These are phyloP conservation scores for Jaculus jaculus DNA, from an alignment of 2,113 vertebrate species.

Conservation along the genomic window DNA sequence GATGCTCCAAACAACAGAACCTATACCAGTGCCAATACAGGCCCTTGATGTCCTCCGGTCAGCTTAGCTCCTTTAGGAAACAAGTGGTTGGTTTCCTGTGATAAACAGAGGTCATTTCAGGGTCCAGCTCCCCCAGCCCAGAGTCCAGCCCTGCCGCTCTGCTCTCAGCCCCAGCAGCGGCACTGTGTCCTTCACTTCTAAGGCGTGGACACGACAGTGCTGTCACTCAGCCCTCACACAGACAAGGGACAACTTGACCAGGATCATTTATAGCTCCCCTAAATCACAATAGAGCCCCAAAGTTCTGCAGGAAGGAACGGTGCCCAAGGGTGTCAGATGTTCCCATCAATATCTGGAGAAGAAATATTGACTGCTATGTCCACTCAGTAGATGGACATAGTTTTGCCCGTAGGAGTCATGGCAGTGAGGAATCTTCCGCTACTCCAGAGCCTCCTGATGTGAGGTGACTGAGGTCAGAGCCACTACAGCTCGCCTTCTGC, in stretches of 20 bases:
- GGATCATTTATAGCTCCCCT: background rate
- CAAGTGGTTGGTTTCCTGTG: background rate
- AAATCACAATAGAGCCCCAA: background rate
- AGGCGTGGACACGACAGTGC: too few relatives aligned
- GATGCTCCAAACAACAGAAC: too few relatives aligned
- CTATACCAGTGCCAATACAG: background rate
- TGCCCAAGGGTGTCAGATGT: background rate
- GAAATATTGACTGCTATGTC: rapidly evolving
- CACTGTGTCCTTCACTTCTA: background rate
- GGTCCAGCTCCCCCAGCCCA: too few relatives aligned
- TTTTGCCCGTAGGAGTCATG: background rate
- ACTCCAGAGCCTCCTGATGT: background rate
- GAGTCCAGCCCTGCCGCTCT: background rate
- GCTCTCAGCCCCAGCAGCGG: too few relatives aligned
- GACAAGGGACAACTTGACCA: background rate
- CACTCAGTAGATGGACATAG: background rate
- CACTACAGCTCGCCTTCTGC: too few relatives aligned
- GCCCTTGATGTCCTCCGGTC: background rate
- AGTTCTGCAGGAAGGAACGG: background rate
- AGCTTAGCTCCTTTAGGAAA: background rate
- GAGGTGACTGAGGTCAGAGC: background rate
- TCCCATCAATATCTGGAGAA: background rate
- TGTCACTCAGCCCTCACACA: background rate
- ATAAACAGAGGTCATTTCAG: rapidly evolving
- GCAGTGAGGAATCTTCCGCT: rapidly evolving